Percentiles rank a stretch among this genome's conserved stretches.
phyloP scores from a whole-genome alignment of 2,888 invertebrate genomes.

The Drosophila heteroneura region DNA sequence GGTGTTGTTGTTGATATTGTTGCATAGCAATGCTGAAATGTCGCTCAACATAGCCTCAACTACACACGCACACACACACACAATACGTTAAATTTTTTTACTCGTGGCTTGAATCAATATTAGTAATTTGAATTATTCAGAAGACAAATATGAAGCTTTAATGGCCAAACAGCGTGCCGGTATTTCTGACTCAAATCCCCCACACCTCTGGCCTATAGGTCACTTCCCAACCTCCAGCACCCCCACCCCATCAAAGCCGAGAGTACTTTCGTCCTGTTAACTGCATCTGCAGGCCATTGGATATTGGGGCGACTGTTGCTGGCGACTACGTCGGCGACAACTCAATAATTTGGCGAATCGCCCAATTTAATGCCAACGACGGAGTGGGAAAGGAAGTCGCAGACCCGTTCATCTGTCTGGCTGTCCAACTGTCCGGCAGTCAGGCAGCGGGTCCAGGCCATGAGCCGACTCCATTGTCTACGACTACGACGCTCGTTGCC shows the following conservation, averaged over 20 bases:
- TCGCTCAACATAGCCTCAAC: slow-evolving; percentile 45
- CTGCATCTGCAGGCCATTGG: slow-evolving; percentile 56
- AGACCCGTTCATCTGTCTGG: neutral
- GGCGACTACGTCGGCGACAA: slow-evolving; percentile 54
- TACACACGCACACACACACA: slow-evolving; percentile 20
- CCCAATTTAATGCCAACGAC: slow-evolving; percentile 73
- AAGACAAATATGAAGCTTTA: slow-evolving; percentile 85
- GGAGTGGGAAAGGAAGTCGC: slow-evolving; percentile 46
- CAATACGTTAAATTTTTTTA: slow-evolving; percentile 72
- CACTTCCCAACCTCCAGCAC: neutral
- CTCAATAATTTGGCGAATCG: slow-evolving; percentile 80
- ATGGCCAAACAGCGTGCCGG: slow-evolving; percentile 83
- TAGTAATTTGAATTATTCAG: slow-evolving; percentile 86
- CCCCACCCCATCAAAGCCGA: neutral
- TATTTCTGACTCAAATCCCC: slow-evolving; percentile 36
- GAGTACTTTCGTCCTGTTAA: slow-evolving; percentile 35
- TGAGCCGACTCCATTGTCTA: slow-evolving; percentile 50
- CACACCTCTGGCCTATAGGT: slow-evolving; percentile 38
- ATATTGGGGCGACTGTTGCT: slow-evolving; percentile 32
- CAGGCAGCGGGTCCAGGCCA: slow-evolving; percentile 23
- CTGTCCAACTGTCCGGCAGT: neutral
- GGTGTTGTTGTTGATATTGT: slow-evolving; percentile 48
- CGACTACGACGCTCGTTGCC: slow-evolving; percentile 51
- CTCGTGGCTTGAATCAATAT: slow-evolving; percentile 84
- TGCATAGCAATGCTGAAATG: slow-evolving; percentile 71